phyloP scores from a whole-genome alignment of 2,888 invertebrate species.

The Drosophila fungiperda region DNA sequence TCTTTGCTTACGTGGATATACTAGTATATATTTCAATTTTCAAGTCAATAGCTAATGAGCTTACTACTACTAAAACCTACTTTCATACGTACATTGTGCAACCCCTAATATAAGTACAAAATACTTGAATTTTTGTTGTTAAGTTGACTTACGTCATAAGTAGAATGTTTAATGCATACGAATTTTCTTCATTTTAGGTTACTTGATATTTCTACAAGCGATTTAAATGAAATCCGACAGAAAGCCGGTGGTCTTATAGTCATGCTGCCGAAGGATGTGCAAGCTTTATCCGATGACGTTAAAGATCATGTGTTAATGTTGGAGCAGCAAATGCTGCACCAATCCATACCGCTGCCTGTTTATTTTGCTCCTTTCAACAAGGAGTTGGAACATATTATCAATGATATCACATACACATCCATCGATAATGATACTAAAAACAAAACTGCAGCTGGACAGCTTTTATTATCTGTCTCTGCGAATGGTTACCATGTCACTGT shows the following conservation, averaged over 20 bases:
- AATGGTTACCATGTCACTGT: constrained; percentile 97
- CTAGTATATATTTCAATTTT: no score
- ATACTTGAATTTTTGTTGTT: neutral
- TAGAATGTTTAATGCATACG: neutral
- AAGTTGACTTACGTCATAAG: neutral
- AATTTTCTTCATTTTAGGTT: constrained; percentile 84
- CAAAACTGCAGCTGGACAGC: constrained; percentile 92
- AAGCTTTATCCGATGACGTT: constrained; percentile 88
- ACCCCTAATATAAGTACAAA: neutral
- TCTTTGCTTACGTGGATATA: neutral
- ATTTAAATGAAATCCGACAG: constrained; percentile 90
- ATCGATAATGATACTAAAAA: constrained; percentile 80
- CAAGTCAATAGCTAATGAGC: neutral
- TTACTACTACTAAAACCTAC: neutral
- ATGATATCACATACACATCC: constrained; percentile 88
- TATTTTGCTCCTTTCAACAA: constrained; percentile 93
- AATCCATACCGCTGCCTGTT: constrained; percentile 93
- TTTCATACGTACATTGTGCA: neutral
- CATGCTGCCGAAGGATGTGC: constrained; percentile 91
- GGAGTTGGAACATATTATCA: constrained; percentile 90
- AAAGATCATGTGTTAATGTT: constrained; percentile 91
- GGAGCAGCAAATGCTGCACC: constrained; percentile 92
- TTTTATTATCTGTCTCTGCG: constrained; percentile 94
- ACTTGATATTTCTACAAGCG: constrained; percentile 92
- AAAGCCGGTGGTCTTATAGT: constrained; percentile 95